A percentile compares a stretch with the other conserved stretches of the same genome.
These are phyloP conservation scores for Prunella fulvescens DNA, from an alignment of 2,113 vertebrate species.

Conservation along the genomic window DNA sequence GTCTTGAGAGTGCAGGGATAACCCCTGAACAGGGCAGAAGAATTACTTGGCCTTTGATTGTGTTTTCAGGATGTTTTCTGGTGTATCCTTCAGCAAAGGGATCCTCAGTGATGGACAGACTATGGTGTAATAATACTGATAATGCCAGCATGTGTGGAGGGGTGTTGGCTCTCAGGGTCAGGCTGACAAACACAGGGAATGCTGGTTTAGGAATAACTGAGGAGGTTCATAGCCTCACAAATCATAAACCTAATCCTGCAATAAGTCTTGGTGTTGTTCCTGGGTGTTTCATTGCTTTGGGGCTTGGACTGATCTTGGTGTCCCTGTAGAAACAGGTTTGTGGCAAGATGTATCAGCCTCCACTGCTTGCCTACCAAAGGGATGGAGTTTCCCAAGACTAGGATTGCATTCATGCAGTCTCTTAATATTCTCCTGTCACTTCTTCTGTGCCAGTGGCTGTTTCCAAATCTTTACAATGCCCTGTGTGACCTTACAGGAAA, in stretches of 20 bases:
- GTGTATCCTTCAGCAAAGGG: background rate
- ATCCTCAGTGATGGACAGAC: background rate
- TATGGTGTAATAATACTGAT: fast-evolving
- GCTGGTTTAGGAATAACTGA: background rate
- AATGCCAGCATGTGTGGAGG: fast-evolving
- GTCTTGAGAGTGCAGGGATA: background rate
- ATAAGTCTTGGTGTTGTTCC: background rate
- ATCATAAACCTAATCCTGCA: background rate
- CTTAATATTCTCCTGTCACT: background rate
- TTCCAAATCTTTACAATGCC: background rate
- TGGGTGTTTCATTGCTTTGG: background rate
- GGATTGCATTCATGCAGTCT: background rate
- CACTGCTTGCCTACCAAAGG: background rate
- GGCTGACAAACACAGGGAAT: background rate
- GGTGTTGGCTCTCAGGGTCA: fast-evolving
- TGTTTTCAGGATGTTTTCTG: background rate
- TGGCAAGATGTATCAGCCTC: background rate
- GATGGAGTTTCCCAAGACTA: background rate
- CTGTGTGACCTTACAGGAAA: background rate
- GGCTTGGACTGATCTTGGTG: background rate
- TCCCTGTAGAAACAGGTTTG: background rate
- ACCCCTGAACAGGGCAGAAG: background rate
- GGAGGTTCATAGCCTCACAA: background rate
- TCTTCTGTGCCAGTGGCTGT: background rate
- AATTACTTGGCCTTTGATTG: background rate